Percentiles rank a stretch among this genome's conserved stretches.
Conservation (phyloP, 2,888 invertebrate genomes). For the Prosopocoilus inquinatus region DNA sequence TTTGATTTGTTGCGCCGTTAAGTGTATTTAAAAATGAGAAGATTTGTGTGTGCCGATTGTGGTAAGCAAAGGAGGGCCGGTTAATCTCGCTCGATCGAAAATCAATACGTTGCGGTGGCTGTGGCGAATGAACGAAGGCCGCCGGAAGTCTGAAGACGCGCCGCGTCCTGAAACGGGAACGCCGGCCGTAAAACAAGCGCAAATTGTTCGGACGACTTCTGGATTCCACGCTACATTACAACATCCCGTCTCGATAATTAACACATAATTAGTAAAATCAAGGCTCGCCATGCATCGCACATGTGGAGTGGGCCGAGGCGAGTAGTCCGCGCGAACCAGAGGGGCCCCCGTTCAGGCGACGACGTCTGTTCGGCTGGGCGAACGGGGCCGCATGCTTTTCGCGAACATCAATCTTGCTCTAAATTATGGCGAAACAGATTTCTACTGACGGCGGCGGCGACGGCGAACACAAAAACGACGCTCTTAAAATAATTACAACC, state of each 20-base stretch:
- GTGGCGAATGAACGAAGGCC: too few relatives aligned
- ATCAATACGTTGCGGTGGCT: too few relatives aligned
- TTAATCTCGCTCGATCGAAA: too few relatives aligned
- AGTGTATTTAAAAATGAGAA: too few relatives aligned
- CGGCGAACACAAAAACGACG: too few relatives aligned
- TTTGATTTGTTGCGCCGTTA: too few relatives aligned
- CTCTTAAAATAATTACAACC: too few relatives aligned
- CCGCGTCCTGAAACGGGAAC: not conserved
- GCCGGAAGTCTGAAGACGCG: too few relatives aligned
- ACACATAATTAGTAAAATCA: constrained; percentile 44
- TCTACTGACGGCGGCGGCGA: not conserved
- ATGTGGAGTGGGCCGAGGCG: not conserved
- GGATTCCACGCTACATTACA: constrained; percentile 37
- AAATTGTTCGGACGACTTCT: constrained; percentile 19
- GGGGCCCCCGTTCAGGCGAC: not conserved
- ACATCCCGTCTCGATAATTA: constrained; percentile 44
- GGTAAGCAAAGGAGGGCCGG: too few relatives aligned
- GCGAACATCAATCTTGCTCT: constrained; percentile 2
- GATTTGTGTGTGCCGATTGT: too few relatives aligned
- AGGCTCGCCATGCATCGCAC: constrained; percentile 22
- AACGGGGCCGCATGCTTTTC: not conserved
- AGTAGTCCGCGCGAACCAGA: constrained; percentile 1
- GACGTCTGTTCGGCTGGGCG: constrained; percentile 1
- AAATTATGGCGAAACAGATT: constrained; percentile 1
- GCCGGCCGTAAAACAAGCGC: constrained; percentile 11